Base-by-base conservation (phyloP, 2,888 invertebrate genomes). In the Caenorhabditis drosophilae region DNA sequence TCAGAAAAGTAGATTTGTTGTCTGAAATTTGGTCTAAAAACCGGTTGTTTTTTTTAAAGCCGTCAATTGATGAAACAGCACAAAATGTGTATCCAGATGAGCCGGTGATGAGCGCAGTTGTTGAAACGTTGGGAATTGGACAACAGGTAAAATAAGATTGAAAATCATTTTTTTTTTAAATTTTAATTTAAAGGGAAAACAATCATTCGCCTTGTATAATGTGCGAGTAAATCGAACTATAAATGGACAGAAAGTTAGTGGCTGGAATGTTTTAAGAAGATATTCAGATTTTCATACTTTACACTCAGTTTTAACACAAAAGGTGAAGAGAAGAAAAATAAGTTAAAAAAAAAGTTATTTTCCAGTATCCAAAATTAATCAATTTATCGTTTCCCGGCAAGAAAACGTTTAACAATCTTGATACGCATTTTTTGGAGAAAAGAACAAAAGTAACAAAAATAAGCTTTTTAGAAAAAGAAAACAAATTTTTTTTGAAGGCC, bases 271-370 rank as follows among this genome's bases (percentile, higher is more conserved):
- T 60, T 92, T 93, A 79, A 87, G 95, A 75, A 86, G 95, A 79
- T 96, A 94, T 84, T 93, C 93, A 20, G 94, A 95, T 85, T 96
- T 96, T 85, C 89, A 93, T 82, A 92, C 93, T 82, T 87, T 96
- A 18, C 90, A 93, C 84, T 88, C 89, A 69, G 89, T 90, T 80
- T 88, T 93, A 44, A 90, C 90, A 82, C 83, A 86, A 76, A 85
- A 86, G 84, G 86, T 86, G 44, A 38, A 40, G 18, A 26, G 7
- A 12, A 18, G 12, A 40, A 40, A 20, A 22, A 31, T 41, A 45
- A 11, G 2, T 27, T n/a, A 22, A 7, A 38, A 50, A 40, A 35
- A 50, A 15, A 12, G 11, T 6, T 15, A 38, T 7, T 2, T 85
- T 86, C 35, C 84, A 92, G 90, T 93, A 89, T 87, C 89, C 90